Evolutionary conservation across 2,797 vertebrate species (phyloP), one percentile per base, ranked within the genome.

Genomic region (Crocidura indochinensis): DNA sequence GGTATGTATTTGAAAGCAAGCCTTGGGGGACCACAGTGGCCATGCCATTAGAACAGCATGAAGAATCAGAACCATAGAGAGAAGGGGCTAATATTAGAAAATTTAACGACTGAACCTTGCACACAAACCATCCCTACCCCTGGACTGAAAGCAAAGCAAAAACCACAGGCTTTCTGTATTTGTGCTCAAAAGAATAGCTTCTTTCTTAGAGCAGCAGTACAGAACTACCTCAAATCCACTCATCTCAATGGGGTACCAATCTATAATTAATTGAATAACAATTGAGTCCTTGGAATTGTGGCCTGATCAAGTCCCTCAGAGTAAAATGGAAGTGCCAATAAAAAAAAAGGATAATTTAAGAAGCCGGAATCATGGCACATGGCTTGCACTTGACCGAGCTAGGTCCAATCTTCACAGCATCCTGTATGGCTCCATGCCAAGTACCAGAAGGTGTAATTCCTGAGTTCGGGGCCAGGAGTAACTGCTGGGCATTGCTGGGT

Each of bases 71-170:
- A 77, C 68, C 69, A 38, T 84, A 74, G 56, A 69, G 15, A 8
- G 71, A 81, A 0, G 3, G 14, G 64, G 27, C 68, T 75, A 68
- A 65, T 53, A 51, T 8, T 76, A 49, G 44, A 86, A 83, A 83
- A 72, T 9, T 79, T 65, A 60, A 76, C 74, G 72, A 88, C 69
- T 68, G 44, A 92, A 31, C 73, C 87, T 29, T 26, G 22, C 73
- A 84, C 10, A 31, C 27, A 79, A 46, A 22, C 77, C 38, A 62
- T 82, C 27, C n/a, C 31, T 29, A 76, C 15, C 64, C 88, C 92
- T 68, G 65, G 46, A 11, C 46, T 75, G 38, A 94, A 88, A 88
- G 26, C 15, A 82, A 84, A 92, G 38, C 47, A 4, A 20, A 84
- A 90, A 86, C 38, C 74, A 71, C n/a, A 38, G 4, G 56, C 22